These are phyloP conservation scores for Drosophila yooni DNA, from an alignment of 2,888 invertebrate species.

Conservation along the genomic window DNA sequence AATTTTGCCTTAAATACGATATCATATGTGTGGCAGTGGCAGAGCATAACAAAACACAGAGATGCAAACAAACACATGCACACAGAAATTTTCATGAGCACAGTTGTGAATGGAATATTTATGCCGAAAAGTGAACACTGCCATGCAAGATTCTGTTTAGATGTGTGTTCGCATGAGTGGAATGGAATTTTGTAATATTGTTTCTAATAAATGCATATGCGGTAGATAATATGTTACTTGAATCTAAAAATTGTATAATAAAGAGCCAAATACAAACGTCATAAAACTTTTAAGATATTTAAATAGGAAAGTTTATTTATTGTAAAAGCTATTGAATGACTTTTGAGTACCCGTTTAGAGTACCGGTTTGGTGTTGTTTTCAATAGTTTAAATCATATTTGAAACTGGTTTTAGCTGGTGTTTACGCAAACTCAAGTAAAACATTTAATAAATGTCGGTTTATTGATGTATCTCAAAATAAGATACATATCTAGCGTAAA, in stretches of 20 bases:
- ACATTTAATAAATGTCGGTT: background rate
- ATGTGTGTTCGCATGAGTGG: background rate
- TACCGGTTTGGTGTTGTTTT: background rate
- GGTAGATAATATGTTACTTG: background rate
- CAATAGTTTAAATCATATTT: background rate
- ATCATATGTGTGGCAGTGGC: conserved; percentile 54
- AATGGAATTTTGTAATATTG: background rate
- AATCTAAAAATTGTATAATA: background rate
- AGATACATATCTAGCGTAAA: background rate
- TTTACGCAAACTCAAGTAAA: background rate
- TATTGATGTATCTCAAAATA: background rate
- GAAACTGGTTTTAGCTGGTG: conserved; percentile 2
- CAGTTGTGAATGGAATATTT: conserved; percentile 42
- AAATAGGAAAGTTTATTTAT: background rate
- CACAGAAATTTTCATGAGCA: conserved; percentile 8
- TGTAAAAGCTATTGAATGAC: background rate
- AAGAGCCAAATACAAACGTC: background rate
- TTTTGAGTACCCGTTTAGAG: background rate
- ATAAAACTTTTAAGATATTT: background rate
- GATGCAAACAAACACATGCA: conserved; percentile 3
- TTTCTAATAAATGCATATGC: background rate
- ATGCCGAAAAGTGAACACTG: conserved; percentile 36
- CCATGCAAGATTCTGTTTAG: conserved; percentile 11
- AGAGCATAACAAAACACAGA: conserved; percentile 10
- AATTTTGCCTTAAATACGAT: conserved; percentile 53